Conservation (phyloP, 2,797 vertebrate species). For the Tragelaphus eurycerus region DNA sequence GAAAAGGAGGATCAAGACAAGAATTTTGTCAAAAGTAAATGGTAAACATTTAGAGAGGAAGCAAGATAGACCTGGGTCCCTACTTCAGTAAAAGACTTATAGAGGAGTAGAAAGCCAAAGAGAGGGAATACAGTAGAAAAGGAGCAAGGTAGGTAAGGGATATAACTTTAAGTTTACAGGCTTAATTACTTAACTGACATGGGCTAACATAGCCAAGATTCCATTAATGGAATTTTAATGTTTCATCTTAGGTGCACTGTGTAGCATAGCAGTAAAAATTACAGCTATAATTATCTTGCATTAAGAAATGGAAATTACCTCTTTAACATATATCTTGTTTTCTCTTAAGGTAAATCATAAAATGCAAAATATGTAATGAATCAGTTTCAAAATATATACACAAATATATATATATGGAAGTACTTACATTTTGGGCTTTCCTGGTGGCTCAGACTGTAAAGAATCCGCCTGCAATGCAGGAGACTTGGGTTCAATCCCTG, state of each 20-base stretch:
- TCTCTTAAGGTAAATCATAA: not conserved
- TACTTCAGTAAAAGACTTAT: not conserved
- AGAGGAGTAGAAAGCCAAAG: not conserved
- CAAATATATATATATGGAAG: not conserved
- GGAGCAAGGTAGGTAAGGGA: not conserved
- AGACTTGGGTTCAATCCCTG: not conserved
- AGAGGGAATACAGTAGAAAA: not conserved
- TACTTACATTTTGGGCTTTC: not conserved
- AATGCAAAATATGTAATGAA: not conserved
- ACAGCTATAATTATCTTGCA: not conserved
- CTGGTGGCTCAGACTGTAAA: not conserved
- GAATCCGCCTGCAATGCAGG: not conserved
- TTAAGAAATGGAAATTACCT: not conserved
- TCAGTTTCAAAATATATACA: not conserved
- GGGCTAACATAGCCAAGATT: not conserved
- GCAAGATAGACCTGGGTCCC: not conserved
- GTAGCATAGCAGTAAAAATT: not conserved
- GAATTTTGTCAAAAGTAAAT: not conserved
- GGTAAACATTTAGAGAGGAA: not conserved
- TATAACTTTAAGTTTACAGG: not conserved
- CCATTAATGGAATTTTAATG: not conserved
- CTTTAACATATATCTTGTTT: not conserved
- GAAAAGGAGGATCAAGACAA: not conserved
- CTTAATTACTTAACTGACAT: not conserved
- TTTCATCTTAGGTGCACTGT: not conserved